phyloP scores from a whole-genome alignment of 2,113 vertebrate species.

The Colistium nudipinnis region DNA sequence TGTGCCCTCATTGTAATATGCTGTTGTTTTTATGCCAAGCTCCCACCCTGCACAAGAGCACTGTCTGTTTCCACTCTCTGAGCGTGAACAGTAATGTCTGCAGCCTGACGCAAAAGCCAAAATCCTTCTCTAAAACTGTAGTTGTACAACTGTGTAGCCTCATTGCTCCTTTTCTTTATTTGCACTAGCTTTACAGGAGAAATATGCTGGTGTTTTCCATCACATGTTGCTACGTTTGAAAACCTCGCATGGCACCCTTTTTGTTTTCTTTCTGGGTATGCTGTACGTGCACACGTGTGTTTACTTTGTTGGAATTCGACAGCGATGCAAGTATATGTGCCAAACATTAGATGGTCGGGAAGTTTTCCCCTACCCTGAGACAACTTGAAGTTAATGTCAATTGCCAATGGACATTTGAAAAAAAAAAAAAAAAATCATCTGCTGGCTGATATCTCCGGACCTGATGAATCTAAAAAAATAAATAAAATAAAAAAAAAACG shows the following conservation, averaged over 20 bases:
- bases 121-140: constrained; percentile 82
- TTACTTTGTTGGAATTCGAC: constrained; percentile 53
- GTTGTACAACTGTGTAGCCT: constrained; percentile 89
- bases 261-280: constrained; percentile 77
- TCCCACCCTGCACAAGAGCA: constrained; percentile 18
- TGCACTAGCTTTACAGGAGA: constrained; percentile 89
- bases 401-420: too few species aligned
- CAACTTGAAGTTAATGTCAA: background rate
- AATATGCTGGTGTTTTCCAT: constrained; percentile 76
- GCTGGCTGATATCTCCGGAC: background rate
- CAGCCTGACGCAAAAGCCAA: constrained; percentile 68
- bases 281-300: constrained; percentile 50
- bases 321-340: constrained; percentile 69
- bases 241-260: constrained; percentile 76
- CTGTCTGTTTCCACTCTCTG: constrained; percentile 23
- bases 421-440: too few species aligned
- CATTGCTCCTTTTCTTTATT: constrained; percentile 85
- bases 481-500: too few species aligned
- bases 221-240: constrained; percentile 81
- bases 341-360: constrained; percentile 66
- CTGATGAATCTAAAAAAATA: background rate
- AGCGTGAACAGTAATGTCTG: constrained; percentile 29
- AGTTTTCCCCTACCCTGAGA: constrained; percentile 27
- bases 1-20: constrained; percentile 12
- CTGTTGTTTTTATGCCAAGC: constrained; percentile 24